A percentile compares a stretch with the other conserved stretches of the same genome.
phyloP scores from a whole-genome alignment of 2,113 vertebrate species.

The Nymphicus hollandicus region DNA sequence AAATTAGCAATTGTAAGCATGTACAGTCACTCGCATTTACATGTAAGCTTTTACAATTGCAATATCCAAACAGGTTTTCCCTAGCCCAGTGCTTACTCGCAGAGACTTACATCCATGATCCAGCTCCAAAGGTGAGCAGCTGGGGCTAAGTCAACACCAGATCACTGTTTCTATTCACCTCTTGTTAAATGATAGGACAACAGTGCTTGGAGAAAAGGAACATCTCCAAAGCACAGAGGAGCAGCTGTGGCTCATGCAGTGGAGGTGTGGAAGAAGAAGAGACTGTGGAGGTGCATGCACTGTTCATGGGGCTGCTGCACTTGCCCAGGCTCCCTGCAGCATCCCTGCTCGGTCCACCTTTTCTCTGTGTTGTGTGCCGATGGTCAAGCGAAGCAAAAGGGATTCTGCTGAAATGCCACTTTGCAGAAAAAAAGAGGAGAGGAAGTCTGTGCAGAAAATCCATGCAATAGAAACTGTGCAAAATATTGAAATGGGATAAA shows the following conservation, averaged over 20 bases:
- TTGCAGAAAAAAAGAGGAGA: neutral
- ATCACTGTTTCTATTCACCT: neutral
- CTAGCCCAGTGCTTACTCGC: neutral
- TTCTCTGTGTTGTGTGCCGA: fast-evolving
- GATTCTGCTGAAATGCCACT: neutral
- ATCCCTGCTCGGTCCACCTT: neutral
- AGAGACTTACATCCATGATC: neutral
- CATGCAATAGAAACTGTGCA: neutral
- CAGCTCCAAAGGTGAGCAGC: neutral
- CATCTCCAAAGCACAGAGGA: neutral
- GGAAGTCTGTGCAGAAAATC: neutral
- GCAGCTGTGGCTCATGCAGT: neutral
- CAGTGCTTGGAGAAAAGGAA: neutral
- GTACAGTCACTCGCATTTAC: neutral
- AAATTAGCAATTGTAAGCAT: neutral
- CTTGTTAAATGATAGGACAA: neutral
- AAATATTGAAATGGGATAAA: neutral
- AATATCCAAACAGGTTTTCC: neutral
- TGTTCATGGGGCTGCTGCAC: fast-evolving
- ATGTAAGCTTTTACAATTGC: neutral
- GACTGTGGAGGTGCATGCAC: fast-evolving
- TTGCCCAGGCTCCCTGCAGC: fast-evolving
- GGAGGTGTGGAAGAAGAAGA: neutral
- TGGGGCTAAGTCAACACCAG: neutral
- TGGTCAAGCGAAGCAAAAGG: neutral